A percentile compares a stretch with the other conserved stretches of the same genome.
Evolutionary conservation across 2,888 invertebrate species (phyloP).

Genomic region (Eilema sororculum): DNA sequence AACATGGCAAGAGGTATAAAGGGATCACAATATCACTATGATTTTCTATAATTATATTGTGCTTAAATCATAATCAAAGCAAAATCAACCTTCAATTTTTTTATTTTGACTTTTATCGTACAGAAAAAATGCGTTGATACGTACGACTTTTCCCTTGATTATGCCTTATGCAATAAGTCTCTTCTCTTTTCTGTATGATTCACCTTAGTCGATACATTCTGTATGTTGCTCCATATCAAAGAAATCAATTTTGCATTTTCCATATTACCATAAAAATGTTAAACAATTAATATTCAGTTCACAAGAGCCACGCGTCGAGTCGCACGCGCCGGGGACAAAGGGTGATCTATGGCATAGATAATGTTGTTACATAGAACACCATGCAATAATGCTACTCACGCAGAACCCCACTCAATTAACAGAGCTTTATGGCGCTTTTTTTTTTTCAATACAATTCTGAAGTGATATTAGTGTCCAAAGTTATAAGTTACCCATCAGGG

Average conservation of each 20-base stretch:
- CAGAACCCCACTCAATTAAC: constrained; percentile 49
- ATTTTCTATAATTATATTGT: no score
- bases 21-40: no score
- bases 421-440: constrained; percentile 25
- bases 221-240: no score
- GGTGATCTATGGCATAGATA: constrained; percentile 53
- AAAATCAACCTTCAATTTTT: no score
- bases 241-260: background rate
- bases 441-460: background rate
- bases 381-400: constrained; percentile 55
- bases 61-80: no score
- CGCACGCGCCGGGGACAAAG: constrained; percentile 28
- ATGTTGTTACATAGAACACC: constrained; percentile 54
- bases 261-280: constrained; percentile 22
- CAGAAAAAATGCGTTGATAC: no score
- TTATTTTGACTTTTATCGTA: no score
- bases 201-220: no score
- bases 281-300: constrained; percentile 24
- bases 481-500: background rate
- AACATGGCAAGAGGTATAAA: no score
- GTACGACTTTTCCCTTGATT: no score
- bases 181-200: no score
- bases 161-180: no score
- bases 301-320: constrained; percentile 23
- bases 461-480: background rate